Conservation (phyloP, 92 coral and sea anemone species). For the Desmophyllum pertusum region DNA sequence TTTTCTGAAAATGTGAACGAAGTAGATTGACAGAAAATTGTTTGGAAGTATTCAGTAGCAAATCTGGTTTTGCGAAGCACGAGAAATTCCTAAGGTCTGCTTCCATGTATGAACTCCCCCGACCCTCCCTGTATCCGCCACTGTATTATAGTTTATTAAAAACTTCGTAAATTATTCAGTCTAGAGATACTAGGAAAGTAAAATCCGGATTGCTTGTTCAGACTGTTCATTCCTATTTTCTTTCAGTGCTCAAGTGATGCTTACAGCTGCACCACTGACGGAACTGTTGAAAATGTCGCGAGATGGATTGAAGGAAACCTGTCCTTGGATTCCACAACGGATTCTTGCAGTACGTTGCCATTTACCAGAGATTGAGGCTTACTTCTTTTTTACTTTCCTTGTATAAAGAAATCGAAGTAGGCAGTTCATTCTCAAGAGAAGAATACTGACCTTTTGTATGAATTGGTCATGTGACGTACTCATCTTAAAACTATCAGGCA, state of each 20-base stretch:
- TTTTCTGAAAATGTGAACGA: too few relatives aligned
- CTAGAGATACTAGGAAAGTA: conserved; percentile 87
- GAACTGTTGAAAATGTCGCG: conserved; percentile 72
- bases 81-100: conserved; percentile 82
- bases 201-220: background rate
- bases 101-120: conserved; percentile 95
- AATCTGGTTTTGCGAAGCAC: conserved; percentile 78
- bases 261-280: conserved; percentile 80
- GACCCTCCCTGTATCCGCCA: too few relatives aligned
- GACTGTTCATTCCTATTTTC: too few relatives aligned
- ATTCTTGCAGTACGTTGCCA: conserved; percentile 53
- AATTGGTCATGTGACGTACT: too few relatives aligned
- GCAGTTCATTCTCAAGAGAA: too few relatives aligned
- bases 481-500: too few relatives aligned
- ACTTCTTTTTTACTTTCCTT: background rate
- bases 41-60: too few relatives aligned
- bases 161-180: too few relatives aligned
- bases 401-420: too few relatives aligned
- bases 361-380: background rate
- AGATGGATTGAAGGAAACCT: conserved; percentile 59
- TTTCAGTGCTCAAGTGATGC: conserved; percentile 94
- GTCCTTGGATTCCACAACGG: conserved; percentile 87
- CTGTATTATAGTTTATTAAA: too few relatives aligned
- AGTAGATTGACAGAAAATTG: too few relatives aligned
- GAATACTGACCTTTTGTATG: too few relatives aligned